Conservation (phyloP, 2,113 vertebrate species). For the Phrynocephalus versicolor region DNA sequence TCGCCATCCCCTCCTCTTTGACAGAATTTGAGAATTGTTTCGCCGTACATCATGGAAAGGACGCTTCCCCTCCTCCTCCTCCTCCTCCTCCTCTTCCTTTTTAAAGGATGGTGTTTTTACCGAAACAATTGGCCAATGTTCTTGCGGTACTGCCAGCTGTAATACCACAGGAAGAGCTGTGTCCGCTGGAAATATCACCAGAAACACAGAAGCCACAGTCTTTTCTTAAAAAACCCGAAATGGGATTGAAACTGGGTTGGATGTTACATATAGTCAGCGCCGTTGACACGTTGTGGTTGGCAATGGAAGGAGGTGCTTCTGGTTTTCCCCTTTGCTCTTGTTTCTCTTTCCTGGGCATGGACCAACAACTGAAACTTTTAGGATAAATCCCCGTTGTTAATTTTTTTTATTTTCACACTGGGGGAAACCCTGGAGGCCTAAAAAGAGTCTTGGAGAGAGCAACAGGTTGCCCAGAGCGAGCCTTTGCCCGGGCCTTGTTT, state of each 20-base stretch:
- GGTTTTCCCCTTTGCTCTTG: slow-evolving; percentile 23
- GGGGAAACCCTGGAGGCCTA: too few relatives aligned
- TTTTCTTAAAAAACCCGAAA: slow-evolving; percentile 62
- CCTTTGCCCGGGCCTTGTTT: too few relatives aligned
- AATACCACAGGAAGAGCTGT: slow-evolving; percentile 72
- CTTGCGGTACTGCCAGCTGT: slow-evolving; percentile 68
- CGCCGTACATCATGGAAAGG: slow-evolving; percentile 44
- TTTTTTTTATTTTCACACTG: too few relatives aligned
- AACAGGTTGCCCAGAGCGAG: too few relatives aligned
- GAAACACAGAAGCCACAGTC: slow-evolving; percentile 57
- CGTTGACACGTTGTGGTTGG: slow-evolving; percentile 39
- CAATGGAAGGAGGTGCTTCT: not conserved
- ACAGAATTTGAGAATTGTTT: slow-evolving; percentile 33
- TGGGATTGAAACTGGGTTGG: slow-evolving; percentile 51
- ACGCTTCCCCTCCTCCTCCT: too few relatives aligned
- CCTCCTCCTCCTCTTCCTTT: too few relatives aligned
- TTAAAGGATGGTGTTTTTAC: slow-evolving; percentile 63
- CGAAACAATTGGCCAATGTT: slow-evolving; percentile 73
- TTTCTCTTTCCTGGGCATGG: not conserved
- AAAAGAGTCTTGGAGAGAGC: too few relatives aligned
- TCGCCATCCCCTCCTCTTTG: not conserved
- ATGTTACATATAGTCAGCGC: slow-evolving; percentile 54
- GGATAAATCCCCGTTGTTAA: too few relatives aligned
- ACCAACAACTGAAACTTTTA: too few relatives aligned
- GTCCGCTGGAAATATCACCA: slow-evolving; percentile 68